Base-by-base conservation (phyloP, 2,797 vertebrate species). In the Protonibea diacanthus region DNA sequence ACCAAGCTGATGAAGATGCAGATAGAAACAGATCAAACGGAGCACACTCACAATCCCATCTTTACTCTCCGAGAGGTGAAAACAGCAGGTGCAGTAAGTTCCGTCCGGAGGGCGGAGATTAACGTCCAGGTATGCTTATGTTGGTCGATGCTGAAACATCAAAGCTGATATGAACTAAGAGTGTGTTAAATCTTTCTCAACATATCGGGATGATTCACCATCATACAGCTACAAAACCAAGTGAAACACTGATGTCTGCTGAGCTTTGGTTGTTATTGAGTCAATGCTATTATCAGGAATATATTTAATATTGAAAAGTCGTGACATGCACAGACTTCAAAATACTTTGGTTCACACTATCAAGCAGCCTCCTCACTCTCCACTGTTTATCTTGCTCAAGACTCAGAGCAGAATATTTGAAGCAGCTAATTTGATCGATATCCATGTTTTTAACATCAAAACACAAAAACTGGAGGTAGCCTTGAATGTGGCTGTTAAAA, bases 1-100 rank as follows among this genome's bases (percentile, higher is more conserved):
- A 86, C 25, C 25, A 51, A 63, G 66, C 74, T 71, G 74, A 60
- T 38, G 38, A 33, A 69, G 63, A 68, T 17, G 49, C 62, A 56
- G 67, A 20, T 15, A 45, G 62, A 63, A 56, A 38, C 51, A 52
- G 78, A 64, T 52, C 33, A 47, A 80, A 5, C 1, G 5, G 48
- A 2, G 57, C 70, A 53, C 74, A 40, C 52, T 0, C 29, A 57
- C 49, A 23, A 61, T 67, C 49, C 66, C 0, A 12, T 57, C 11
- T 29, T 57, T 14, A 21, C 76, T n/a, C 42, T 18, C 21, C 8
- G 56, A 40, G 59, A 68, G 25, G 45, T 7, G 1, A n/a, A 27
- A 13, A 14, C 33, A 11, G 63, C 40, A 27, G 57, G 27, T 6
- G 0, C 47, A n/a, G 29, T n/a, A 21, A 60, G 21, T 1, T 23